Conservation (phyloP, 2,113 vertebrate genomes). For the Lophotis ruficrista region DNA sequence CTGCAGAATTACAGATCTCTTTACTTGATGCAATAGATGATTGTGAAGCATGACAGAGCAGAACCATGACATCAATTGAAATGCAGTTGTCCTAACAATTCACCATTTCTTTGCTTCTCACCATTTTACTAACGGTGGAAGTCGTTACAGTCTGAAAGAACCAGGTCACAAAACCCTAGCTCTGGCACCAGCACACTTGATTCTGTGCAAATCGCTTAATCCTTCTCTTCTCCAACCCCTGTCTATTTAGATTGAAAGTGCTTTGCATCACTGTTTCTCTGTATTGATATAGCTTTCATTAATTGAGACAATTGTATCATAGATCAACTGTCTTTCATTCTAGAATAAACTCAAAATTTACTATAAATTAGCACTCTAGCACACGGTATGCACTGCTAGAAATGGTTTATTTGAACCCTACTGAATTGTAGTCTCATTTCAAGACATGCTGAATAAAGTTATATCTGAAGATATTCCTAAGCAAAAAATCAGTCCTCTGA, state of each 20-base stretch:
- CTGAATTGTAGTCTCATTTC: not conserved
- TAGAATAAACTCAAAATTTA: not conserved
- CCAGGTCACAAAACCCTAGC: not conserved
- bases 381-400: not conserved
- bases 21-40: not conserved
- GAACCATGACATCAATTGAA: not conserved
- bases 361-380: not conserved
- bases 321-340: not conserved
- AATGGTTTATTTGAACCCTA: not conserved
- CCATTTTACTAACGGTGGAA: not conserved
- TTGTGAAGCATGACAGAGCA: not conserved
- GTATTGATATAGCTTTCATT: not conserved
- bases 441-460: not conserved
- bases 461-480: not conserved
- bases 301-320: not conserved
- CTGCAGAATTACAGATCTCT: not conserved
- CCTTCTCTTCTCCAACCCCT: not conserved
- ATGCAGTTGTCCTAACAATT: not conserved
- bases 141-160: not conserved
- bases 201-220: not conserved
- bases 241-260: not conserved
- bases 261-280: not conserved
- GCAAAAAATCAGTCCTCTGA: not conserved
- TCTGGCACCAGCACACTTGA: not conserved
- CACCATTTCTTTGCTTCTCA: not conserved